phyloP scores from a whole-genome alignment of 2,797 vertebrate genomes.

The Ciconia nigra region DNA sequence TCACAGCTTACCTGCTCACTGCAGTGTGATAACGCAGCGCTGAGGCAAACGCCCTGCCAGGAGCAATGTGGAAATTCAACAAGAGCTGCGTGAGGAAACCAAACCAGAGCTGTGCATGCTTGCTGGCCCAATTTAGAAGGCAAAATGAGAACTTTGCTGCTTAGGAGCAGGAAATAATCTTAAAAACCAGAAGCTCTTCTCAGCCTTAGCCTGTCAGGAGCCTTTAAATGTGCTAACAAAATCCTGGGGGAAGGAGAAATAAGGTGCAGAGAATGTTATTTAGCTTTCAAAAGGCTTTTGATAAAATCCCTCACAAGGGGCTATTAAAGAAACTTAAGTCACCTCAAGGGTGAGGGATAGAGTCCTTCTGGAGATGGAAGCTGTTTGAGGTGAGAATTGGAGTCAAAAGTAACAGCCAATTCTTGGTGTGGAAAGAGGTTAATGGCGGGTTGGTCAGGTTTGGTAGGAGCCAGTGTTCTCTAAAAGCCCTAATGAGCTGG shows the following conservation, averaged over 20 bases:
- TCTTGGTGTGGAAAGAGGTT: slow-evolving; percentile 14
- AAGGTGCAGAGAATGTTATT: not conserved
- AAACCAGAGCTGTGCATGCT: not conserved
- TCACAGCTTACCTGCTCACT: not conserved
- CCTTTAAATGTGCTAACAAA: slow-evolving; percentile 47
- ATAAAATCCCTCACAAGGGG: slow-evolving; percentile 15
- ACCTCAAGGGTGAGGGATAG: slow-evolving; percentile 15
- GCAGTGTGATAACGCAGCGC: not conserved
- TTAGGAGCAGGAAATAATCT: slow-evolving; percentile 52
- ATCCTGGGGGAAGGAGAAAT: slow-evolving; percentile 24
- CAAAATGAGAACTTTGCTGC: slow-evolving; percentile 27
- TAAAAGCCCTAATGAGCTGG: slow-evolving; percentile 36
- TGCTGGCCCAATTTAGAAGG: slow-evolving; percentile 7
- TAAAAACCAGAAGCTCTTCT: slow-evolving; percentile 37
- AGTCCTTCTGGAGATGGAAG: not conserved
- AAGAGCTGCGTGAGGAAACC: slow-evolving; percentile 4
- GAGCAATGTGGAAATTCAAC: not conserved
- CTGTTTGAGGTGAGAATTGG: not conserved
- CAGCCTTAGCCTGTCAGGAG: slow-evolving; percentile 26
- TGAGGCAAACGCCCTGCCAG: not conserved
- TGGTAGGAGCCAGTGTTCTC: not conserved
- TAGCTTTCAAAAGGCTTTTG: slow-evolving; percentile 56
- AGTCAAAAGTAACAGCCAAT: slow-evolving; percentile 4
- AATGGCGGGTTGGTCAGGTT: not conserved
- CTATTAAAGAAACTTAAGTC: slow-evolving; percentile 18